Evolutionary conservation across 2,113 vertebrate species (phyloP), one percentile per base, ranked within the genome.

Genomic region (Channa maculata): DNA sequence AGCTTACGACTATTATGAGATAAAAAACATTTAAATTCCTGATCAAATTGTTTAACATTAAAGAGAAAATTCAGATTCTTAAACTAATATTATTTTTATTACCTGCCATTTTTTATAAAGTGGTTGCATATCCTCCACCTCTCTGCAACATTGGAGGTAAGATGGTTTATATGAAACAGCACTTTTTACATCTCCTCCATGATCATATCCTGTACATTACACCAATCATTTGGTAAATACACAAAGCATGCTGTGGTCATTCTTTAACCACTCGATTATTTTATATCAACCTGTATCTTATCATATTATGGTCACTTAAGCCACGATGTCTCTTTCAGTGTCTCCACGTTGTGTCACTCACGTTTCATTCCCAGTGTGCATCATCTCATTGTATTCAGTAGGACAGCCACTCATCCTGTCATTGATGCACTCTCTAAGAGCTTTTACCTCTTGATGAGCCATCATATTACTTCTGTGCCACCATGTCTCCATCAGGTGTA

Each of bases 111-210:
- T 86, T 80, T 69, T 73, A 45, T 82, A 75, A 83, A 95, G 94
- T 95, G 79, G 93, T 94, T 68, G 90, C 94, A 53, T 94, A 93
- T 77, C 93, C 94, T 86, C 90, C 92, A 77, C 83, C 92, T 68
- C 77, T 93, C 82, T 94, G 93, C 92, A 90, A 88, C 82, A 93
- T 89, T 57, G 90, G 87, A 94, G 94, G 94, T 95, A 93, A 94
- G 93, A 65, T 34, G 11, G 68, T 57, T 51, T 24, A 52, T 53
- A 14, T 70, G 41, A 75, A 74, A 71, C n/a, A 3, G 24, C 9
- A 57, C 11, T 15, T 4, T 45, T 14, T 74, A 44, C 78, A 70
- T 77, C 65, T 49, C 51, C n/a, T 57, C 64, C 69, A 59, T 72
- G 14, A 72, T 50, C 9, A 7, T 37, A 45, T 8, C 4, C 6